A percentile compares a stretch with the other conserved stretches of the same genome.
Evolutionary conservation across 2,888 invertebrate genomes (phyloP).

Genomic region (Drosophila picticornis): DNA sequence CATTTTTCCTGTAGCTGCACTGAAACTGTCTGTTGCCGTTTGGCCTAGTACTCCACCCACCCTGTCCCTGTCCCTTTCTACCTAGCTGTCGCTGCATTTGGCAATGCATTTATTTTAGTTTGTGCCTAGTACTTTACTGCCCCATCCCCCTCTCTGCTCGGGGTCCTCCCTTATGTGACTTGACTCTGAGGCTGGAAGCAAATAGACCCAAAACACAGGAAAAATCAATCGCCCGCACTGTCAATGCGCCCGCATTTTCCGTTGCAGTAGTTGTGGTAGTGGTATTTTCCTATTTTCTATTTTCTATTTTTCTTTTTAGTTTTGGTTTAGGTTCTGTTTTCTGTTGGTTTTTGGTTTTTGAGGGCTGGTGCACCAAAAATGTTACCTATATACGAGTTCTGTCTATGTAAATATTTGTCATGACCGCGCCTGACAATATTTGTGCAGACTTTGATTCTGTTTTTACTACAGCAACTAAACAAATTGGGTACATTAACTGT

Average conservation of each 20-base stretch:
- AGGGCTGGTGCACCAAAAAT: constrained; percentile 38
- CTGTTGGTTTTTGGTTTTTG: constrained; percentile 34
- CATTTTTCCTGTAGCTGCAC: constrained; percentile 56
- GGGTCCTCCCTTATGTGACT: constrained; percentile 37
- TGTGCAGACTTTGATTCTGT: constrained; percentile 65
- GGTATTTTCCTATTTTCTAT: not conserved
- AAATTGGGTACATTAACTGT: constrained; percentile 16
- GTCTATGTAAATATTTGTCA: constrained; percentile 77
- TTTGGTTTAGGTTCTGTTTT: constrained; percentile 23
- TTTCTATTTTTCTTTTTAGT: constrained; percentile 9
- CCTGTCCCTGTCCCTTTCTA: not conserved
- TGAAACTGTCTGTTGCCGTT: constrained; percentile 60
- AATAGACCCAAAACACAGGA: constrained; percentile 68
- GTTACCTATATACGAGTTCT: constrained; percentile 63
- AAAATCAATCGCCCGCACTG: constrained; percentile 79
- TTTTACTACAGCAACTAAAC: constrained; percentile 20
- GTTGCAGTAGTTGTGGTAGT: constrained; percentile 2
- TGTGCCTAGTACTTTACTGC: constrained; percentile 23
- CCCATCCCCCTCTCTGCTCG: not conserved
- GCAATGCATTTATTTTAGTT: constrained; percentile 75
- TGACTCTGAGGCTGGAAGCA: constrained; percentile 47
- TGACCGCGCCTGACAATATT: constrained; percentile 75
- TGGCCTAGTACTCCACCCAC: not conserved
- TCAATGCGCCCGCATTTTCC: constrained; percentile 76
- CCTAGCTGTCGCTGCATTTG: constrained; percentile 53